Conservation (phyloP, 2,797 vertebrate species). For the Trachops cirrhosus region DNA sequence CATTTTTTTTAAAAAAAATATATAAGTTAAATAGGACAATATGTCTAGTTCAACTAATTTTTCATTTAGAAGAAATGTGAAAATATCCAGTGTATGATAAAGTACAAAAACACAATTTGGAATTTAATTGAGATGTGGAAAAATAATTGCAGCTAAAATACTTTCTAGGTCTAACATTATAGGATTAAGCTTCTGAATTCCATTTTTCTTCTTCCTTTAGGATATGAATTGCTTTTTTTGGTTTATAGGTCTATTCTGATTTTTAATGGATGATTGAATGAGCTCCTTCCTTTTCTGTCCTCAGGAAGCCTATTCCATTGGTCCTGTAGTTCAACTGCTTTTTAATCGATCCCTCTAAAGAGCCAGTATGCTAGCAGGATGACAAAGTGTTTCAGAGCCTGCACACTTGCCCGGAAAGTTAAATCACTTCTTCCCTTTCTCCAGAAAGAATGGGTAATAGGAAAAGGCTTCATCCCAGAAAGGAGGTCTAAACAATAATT, state of each 20-base stretch:
- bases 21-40: neutral
- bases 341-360: conserved; percentile 37
- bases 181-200: neutral
- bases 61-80: conserved; percentile 9
- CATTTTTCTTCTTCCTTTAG: neutral
- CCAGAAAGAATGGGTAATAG: neutral
- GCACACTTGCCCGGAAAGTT: neutral
- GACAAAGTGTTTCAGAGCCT: neutral
- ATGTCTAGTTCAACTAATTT: neutral
- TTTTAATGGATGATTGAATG: conserved; percentile 19
- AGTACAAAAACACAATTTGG: neutral
- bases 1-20: neutral
- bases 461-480: neutral
- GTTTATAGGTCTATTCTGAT: neutral
- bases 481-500: neutral
- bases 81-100: neutral
- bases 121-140: neutral
- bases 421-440: neutral
- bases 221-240: neutral
- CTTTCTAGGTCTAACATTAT: neutral
- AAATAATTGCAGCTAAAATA: neutral
- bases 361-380: neutral
- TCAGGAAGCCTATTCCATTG: neutral
- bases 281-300: neutral
- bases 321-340: conserved; percentile 29